Conservation (phyloP, 2,797 vertebrate species). For the Hydrophis major region DNA sequence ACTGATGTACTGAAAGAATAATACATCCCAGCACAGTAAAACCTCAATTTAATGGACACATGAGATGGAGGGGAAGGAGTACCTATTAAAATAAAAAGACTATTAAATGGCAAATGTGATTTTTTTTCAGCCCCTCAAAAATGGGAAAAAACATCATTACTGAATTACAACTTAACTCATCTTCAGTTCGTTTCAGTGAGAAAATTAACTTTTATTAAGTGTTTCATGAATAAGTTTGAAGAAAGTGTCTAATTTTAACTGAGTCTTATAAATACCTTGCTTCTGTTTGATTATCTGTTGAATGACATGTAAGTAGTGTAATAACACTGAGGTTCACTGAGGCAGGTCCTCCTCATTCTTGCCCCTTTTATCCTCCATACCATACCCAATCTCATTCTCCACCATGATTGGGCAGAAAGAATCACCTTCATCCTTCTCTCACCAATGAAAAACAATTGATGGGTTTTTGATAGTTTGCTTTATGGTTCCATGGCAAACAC, state of each 20-base stretch:
- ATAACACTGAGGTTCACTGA: background rate
- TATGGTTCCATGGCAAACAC: background rate
- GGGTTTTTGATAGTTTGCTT: background rate
- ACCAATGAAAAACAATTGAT: background rate
- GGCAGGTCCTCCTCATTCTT: background rate
- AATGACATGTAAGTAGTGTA: background rate
- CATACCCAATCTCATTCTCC: background rate
- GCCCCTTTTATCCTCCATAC: background rate
- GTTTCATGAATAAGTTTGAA: background rate
- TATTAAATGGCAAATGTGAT: background rate
- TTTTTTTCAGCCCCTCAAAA: background rate
- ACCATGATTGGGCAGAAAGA: background rate
- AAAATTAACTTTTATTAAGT: background rate
- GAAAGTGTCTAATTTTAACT: background rate
- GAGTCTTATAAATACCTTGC: background rate
- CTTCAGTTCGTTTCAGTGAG: background rate
- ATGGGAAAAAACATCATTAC: background rate
- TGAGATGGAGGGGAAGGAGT: background rate
- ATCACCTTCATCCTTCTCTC: background rate
- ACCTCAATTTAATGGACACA: background rate
- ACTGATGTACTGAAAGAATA: background rate
- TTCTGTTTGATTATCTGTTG: background rate
- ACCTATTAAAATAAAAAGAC: background rate
- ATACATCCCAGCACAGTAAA: background rate
- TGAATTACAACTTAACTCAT: background rate